A percentile compares a stretch with the other conserved stretches of the same genome.
Evolutionary conservation across 2,797 vertebrate species (phyloP).

Genomic region (Monodelphis domestica): DNA sequence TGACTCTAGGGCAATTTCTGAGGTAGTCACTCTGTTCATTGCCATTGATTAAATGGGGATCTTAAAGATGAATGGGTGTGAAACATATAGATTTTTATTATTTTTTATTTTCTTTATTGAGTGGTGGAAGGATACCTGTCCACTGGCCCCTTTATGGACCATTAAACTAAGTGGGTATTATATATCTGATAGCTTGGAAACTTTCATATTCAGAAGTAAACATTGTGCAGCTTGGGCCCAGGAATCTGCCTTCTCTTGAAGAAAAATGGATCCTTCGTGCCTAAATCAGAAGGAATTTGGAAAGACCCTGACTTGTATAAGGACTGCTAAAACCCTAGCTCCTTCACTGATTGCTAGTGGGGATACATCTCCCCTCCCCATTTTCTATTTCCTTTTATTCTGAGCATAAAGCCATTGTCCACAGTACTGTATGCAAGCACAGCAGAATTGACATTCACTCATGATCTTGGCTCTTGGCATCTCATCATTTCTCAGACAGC

Average conservation of each 20-base stretch:
- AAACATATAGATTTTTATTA: constrained; percentile 53
- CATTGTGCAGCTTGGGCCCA: not conserved
- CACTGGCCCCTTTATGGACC: constrained; percentile 21
- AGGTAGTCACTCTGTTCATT: constrained; percentile 60
- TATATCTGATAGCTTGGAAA: constrained; percentile 47
- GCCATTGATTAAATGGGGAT: constrained; percentile 64
- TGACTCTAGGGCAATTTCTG: constrained; percentile 55
- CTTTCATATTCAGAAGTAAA: constrained; percentile 56
- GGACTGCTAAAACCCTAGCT: not conserved
- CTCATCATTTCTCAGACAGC: not conserved
- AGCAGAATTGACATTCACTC: constrained; percentile 26
- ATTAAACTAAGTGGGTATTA: constrained; percentile 63
- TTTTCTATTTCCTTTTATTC: not conserved
- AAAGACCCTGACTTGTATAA: constrained; percentile 26
- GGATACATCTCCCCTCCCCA: not conserved
- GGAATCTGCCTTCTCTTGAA: constrained; percentile 42
- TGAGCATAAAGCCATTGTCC: not conserved
- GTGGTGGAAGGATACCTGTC: constrained; percentile 4
- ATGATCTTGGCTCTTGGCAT: not conserved
- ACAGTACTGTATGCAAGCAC: not conserved
- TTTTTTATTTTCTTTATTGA: constrained; percentile 68
- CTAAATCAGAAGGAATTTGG: constrained; percentile 30
- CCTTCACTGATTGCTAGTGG: not conserved
- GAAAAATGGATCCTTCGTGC: constrained; percentile 8
- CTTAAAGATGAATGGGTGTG: constrained; percentile 66